These are phyloP conservation scores for Emydocephalus ijimae DNA, from an alignment of 2,113 vertebrate species.

Conservation along the genomic window DNA sequence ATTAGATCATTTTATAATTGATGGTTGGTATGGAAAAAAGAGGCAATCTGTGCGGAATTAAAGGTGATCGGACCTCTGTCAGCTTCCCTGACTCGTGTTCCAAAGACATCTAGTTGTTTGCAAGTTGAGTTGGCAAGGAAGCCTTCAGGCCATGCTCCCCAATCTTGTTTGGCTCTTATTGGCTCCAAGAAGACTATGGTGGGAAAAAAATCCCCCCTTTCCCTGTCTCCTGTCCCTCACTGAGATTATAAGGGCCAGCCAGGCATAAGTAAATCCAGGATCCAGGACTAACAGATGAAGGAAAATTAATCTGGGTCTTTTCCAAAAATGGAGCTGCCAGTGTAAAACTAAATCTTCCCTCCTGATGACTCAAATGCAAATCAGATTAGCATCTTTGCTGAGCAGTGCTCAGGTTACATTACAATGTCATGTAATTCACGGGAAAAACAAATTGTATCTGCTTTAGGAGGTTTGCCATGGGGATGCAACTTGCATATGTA, in stretches of 20 bases:
- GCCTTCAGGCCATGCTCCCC: slow-evolving; percentile 16
- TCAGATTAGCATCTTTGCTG: slow-evolving; percentile 26
- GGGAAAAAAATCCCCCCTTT: background rate
- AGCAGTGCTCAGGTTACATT: slow-evolving; percentile 2
- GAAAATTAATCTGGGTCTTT: background rate
- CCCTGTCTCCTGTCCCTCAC: background rate
- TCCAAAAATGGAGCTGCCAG: slow-evolving; percentile 11
- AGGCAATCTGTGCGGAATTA: background rate
- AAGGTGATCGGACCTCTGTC: background rate
- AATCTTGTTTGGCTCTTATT: background rate
- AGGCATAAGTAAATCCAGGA: background rate
- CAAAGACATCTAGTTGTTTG: slow-evolving; percentile 15
- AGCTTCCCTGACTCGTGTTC: background rate
- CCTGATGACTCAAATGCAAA: slow-evolving; percentile 16
- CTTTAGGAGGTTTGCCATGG: background rate
- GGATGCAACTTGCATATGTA: background rate
- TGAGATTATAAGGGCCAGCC: slow-evolving; percentile 12
- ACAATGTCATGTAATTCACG: background rate
- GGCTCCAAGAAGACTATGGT: background rate
- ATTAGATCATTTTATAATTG: background rate
- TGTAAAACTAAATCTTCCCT: slow-evolving; percentile 26
- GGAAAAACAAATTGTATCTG: background rate
- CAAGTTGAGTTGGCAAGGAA: slow-evolving; percentile 16
- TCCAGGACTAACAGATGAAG: background rate
- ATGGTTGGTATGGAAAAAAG: background rate